Evolutionary conservation across 92 coral and sea anemone species (phyloP).

Genomic region (Zoanthus gigantus): DNA sequence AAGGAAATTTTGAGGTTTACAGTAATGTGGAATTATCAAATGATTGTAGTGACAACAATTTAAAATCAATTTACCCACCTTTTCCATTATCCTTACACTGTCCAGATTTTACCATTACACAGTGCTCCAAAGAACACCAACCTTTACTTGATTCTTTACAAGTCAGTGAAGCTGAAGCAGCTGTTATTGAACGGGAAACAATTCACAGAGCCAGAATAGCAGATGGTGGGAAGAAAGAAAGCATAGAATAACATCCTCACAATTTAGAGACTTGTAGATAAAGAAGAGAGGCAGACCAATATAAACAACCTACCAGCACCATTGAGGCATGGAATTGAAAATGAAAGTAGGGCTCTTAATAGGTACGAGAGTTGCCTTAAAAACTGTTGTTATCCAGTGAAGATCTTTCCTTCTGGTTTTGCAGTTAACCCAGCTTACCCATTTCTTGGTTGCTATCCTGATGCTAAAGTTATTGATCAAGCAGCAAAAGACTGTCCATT

Average conservation of each 20-base stretch:
- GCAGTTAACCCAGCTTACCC: slow-evolving; percentile 55
- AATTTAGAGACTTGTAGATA: slow-evolving; percentile 35
- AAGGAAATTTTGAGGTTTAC: slow-evolving; percentile 51
- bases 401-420: slow-evolving; percentile 54
- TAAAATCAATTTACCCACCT: slow-evolving; percentile 31
- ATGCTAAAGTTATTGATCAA: slow-evolving; percentile 50
- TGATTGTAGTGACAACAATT: background rate
- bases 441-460: slow-evolving; percentile 65
- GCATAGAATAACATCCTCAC: slow-evolving; percentile 41
- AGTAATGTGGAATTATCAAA: slow-evolving; percentile 48
- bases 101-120: slow-evolving; percentile 42
- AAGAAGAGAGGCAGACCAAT: background rate
- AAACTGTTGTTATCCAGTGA: slow-evolving; percentile 56
- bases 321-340: slow-evolving; percentile 52
- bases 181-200: slow-evolving; percentile 38
- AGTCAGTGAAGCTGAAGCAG: slow-evolving; percentile 40
- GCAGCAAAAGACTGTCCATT: slow-evolving; percentile 12
- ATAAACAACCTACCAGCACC: slow-evolving; percentile 35
- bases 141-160: slow-evolving; percentile 24
- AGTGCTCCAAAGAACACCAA: slow-evolving; percentile 43
- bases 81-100: slow-evolving; percentile 38
- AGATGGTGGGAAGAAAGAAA: slow-evolving; percentile 49
- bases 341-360: slow-evolving; percentile 40
- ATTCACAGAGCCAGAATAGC: slow-evolving; percentile 22
- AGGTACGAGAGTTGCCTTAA: slow-evolving; percentile 29